phyloP scores from a whole-genome alignment of 2,113 vertebrate species.

The Panthera leo region DNA sequence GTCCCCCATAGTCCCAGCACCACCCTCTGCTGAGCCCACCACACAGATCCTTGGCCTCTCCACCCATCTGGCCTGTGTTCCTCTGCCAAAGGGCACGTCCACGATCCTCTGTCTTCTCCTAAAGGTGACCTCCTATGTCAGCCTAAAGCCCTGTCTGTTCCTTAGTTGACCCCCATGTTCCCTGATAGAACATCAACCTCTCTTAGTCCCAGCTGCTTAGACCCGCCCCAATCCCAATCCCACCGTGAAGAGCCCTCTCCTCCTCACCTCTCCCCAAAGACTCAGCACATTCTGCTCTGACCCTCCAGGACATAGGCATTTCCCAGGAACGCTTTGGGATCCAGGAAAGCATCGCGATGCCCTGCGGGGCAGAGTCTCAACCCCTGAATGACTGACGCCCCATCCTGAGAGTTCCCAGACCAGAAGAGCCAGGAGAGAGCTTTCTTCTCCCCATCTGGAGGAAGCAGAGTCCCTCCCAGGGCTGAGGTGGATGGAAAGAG shows the following conservation, averaged over 20 bases:
- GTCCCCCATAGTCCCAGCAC: too few relatives aligned
- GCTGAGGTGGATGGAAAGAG: neutral
- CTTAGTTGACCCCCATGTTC: neutral
- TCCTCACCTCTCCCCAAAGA: neutral
- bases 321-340: neutral
- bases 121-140: neutral
- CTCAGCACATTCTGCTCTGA: neutral
- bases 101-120: neutral
- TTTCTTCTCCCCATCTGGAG: neutral
- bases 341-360: neutral
- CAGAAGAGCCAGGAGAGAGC: neutral
- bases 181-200: neutral
- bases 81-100: neutral
- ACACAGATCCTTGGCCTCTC: neutral
- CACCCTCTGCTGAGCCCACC: neutral
- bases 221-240: neutral
- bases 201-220: neutral
- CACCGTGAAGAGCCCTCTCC: rapidly evolving
- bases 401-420: neutral
- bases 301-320: neutral
- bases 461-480: neutral
- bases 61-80: too few relatives aligned
- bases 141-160: rapidly evolving
- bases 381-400: rapidly evolving
- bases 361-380: neutral